Evolutionary conservation across 1,140 invertebrate species (phyloP).

Genomic region (Leptinotarsa lineolata): DNA sequence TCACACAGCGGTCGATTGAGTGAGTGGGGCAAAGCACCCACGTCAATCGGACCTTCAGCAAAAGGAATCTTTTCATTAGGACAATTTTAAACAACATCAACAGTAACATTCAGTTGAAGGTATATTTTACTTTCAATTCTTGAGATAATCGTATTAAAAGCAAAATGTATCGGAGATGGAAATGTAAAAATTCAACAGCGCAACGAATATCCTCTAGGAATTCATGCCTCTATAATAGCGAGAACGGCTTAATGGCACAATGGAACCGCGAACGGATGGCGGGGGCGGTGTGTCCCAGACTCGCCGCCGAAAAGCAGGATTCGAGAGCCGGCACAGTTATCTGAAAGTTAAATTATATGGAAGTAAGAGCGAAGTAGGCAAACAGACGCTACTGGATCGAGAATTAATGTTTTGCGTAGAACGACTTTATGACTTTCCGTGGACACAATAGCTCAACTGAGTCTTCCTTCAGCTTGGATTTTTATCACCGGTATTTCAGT

Average conservation of each 20-base stretch:
- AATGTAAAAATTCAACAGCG: neutral
- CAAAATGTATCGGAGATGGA: neutral
- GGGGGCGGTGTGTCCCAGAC: neutral
- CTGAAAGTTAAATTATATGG: constrained; percentile 22
- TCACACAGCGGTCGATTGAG: no score
- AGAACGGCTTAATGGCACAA: constrained; percentile 3
- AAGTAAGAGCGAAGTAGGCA: constrained; percentile 17
- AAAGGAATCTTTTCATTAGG: no score
- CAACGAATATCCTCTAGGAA: neutral
- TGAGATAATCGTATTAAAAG: no score
- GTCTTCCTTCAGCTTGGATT: neutral
- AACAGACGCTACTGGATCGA: constrained; percentile 15
- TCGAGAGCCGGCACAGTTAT: neutral
- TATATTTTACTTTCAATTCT: no score
- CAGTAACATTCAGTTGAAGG: no score
- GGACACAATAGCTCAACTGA: neutral
- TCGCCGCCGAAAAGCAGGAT: neutral
- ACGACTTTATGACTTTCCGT: neutral
- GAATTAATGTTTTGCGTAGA: constrained; percentile 17
- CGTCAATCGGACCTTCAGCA: no score
- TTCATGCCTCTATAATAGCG: neutral
- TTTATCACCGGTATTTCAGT: no score
- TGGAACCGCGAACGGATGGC: neutral
- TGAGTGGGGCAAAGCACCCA: no score
- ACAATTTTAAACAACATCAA: no score